phyloP scores from a whole-genome alignment of 2,113 vertebrate species.

The Quiscalus mexicanus region DNA sequence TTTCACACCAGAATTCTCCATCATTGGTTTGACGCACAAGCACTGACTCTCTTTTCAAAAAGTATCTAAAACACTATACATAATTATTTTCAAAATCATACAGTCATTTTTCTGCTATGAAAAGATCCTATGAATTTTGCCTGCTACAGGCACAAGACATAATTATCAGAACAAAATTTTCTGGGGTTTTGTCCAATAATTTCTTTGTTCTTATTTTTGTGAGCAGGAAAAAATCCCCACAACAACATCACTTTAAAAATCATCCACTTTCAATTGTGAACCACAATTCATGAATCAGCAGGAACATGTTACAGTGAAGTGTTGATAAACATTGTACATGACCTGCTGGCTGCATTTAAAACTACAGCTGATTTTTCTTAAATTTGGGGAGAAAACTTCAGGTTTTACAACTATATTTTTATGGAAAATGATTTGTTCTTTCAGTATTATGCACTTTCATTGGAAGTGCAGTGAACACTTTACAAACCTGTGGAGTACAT shows the following conservation, averaged over 20 bases:
- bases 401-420: background rate
- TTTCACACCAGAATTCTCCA: background rate
- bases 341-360: background rate
- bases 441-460: background rate
- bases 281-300: background rate
- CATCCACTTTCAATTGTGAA: background rate
- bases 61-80: background rate
- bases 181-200: background rate
- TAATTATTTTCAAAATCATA: conserved; percentile 1
- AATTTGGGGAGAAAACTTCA: background rate
- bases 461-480: background rate
- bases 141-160: background rate
- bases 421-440: background rate
- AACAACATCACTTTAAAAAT: background rate
- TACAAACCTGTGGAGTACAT: background rate
- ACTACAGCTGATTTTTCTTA: background rate
- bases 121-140: background rate
- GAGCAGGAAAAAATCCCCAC: background rate
- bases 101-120: background rate
- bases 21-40: background rate
- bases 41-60: background rate
- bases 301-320: background rate
- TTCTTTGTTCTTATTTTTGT: background rate
- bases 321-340: background rate
- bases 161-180: background rate